Evolutionary conservation across 2,113 vertebrate genomes (phyloP).

Genomic region (Coregonus clupeaformis): DNA sequence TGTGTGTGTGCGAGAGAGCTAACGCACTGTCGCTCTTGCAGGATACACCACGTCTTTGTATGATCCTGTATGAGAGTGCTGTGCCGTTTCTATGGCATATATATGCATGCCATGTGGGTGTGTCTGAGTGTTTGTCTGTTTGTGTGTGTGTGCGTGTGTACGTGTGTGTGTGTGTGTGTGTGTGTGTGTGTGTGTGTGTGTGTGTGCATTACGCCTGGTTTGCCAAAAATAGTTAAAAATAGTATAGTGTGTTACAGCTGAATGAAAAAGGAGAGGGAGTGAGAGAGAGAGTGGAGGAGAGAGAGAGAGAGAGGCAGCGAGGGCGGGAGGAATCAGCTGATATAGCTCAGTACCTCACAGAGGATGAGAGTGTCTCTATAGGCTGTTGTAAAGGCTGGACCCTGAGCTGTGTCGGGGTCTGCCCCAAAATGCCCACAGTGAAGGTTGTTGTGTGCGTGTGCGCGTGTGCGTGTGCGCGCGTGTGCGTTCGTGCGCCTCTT

Average conservation of each 20-base stretch:
- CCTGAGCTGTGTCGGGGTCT: not conserved
- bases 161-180: not conserved
- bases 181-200: not conserved
- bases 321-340: not conserved
- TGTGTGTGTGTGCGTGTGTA: not conserved
- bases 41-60: too few species aligned
- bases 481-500: not conserved
- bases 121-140: not conserved
- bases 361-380: not conserved
- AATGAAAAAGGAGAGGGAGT: not conserved
- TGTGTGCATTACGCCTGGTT: slow-evolving; percentile 5
- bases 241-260: slow-evolving; percentile 5
- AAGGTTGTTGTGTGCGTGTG: slow-evolving; percentile 5
- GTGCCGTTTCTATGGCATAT: too few species aligned
- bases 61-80: too few species aligned
- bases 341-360: not conserved
- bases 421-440: not conserved
- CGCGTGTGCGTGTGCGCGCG: too few species aligned
- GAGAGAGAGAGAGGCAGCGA: too few species aligned
- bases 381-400: not conserved
- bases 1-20: not conserved
- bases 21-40: too few species aligned
- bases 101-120: not conserved
- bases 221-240: slow-evolving; percentile 5
- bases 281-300: not conserved